These are phyloP conservation scores for Urocolius indicus DNA, from an alignment of 2,113 vertebrate genomes.

Conservation along the genomic window DNA sequence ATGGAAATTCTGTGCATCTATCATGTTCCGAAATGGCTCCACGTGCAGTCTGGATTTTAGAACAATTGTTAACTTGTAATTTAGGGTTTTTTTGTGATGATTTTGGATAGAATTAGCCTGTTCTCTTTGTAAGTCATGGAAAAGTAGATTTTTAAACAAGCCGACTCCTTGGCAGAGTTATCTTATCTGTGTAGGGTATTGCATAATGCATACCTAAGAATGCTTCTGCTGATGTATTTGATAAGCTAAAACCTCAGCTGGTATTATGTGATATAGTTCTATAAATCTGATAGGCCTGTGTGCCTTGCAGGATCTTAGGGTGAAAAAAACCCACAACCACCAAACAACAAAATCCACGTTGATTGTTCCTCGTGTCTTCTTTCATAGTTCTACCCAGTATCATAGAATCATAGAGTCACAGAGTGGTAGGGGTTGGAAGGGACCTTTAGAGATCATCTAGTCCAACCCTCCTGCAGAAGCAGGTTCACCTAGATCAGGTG, in stretches of 20 bases:
- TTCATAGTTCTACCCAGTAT: background rate
- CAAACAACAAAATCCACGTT: background rate
- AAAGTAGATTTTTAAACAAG: background rate
- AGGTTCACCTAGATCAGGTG: too few relatives aligned
- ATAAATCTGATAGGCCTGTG: background rate
- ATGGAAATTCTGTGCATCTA: constrained; percentile 46
- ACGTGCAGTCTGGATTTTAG: background rate
- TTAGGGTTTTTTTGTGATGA: background rate
- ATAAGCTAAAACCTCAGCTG: too few relatives aligned
- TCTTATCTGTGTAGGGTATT: rapidly evolving
- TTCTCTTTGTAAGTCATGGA: background rate
- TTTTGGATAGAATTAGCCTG: background rate
- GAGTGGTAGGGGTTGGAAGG: too few relatives aligned
- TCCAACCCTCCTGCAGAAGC: too few relatives aligned
- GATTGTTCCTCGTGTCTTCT: background rate
- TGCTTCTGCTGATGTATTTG: background rate
- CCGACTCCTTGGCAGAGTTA: background rate
- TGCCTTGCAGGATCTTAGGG: background rate
- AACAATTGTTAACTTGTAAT: background rate
- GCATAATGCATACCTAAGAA: rapidly evolving
- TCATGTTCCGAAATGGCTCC: constrained; percentile 1
- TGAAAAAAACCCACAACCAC: too few relatives aligned
- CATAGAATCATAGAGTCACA: too few relatives aligned
- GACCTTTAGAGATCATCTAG: too few relatives aligned
- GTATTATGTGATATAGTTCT: rapidly evolving